Conservation (phyloP, 2,888 invertebrate genomes). For the Plagodis dolabraria region DNA sequence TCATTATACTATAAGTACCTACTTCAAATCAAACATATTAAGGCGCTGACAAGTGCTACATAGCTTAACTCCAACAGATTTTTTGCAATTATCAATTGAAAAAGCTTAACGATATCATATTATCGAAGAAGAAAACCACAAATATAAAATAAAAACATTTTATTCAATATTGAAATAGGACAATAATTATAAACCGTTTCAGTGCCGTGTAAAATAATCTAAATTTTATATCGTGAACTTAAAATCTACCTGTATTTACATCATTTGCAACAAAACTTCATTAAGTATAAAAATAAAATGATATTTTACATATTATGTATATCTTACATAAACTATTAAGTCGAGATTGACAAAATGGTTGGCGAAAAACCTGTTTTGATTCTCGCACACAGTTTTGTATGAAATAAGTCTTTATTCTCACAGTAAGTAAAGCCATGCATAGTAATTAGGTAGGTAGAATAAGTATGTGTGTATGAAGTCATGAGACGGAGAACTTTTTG, state of each 20-base stretch:
- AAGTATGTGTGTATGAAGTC: slow-evolving; percentile 5
- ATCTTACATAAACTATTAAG: too few species aligned
- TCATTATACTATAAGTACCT: too few species aligned
- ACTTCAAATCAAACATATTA: too few species aligned
- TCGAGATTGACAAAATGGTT: slow-evolving; percentile 12
- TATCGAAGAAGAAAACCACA: slow-evolving; percentile 30
- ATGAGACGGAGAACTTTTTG: slow-evolving; percentile 14
- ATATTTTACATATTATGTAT: not conserved
- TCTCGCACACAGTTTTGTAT: slow-evolving; percentile 18
- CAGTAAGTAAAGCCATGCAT: slow-evolving; percentile 11
- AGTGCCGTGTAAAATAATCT: slow-evolving; percentile 63
- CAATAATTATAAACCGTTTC: slow-evolving; percentile 56
- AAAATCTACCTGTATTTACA: slow-evolving; percentile 34
- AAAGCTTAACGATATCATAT: too few species aligned
- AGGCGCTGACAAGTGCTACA: too few species aligned
- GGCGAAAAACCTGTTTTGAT: slow-evolving; percentile 19
- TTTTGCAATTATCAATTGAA: too few species aligned
- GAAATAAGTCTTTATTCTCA: slow-evolving; percentile 15
- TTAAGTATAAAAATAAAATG: not conserved
- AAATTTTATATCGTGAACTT: slow-evolving; percentile 48
- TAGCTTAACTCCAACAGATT: too few species aligned
- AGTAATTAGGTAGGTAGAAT: slow-evolving; percentile 11
- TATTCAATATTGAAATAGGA: slow-evolving; percentile 54
- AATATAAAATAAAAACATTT: slow-evolving; percentile 57
- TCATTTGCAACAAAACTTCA: slow-evolving; percentile 18